phyloP scores from a whole-genome alignment of 2,113 vertebrate species.

The Otocyon megalotis region DNA sequence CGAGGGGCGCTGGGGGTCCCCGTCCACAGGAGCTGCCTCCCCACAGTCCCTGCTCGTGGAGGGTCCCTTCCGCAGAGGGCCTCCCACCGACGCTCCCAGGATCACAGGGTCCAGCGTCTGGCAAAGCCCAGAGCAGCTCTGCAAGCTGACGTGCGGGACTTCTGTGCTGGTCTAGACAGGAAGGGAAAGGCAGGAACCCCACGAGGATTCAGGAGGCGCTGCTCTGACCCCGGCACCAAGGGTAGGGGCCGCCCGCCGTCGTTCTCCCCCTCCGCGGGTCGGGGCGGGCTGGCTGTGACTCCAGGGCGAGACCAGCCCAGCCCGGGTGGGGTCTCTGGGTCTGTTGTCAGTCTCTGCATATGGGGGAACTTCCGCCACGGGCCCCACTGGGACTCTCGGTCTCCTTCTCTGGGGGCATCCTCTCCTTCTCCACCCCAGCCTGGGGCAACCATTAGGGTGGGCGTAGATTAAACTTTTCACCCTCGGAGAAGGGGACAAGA shows the following conservation, averaged over 20 bases:
- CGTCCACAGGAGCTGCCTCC: rapidly evolving
- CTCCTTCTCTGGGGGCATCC: neutral
- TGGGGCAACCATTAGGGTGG: neutral
- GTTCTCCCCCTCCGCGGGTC: neutral
- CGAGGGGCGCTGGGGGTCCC: no score
- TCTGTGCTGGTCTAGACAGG: neutral
- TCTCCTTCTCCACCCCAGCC: neutral
- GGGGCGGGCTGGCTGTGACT: neutral
- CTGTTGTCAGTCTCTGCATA: constrained; percentile 20
- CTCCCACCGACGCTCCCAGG: rapidly evolving
- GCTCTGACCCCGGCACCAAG: no score
- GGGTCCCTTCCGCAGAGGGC: neutral
- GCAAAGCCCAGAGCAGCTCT: neutral
- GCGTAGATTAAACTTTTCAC: neutral
- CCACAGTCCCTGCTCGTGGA: rapidly evolving
- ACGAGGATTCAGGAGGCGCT: neutral
- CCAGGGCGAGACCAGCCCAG: neutral
- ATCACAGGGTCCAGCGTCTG: neutral
- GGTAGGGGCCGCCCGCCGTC: neutral
- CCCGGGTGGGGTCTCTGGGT: neutral
- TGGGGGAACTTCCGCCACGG: neutral
- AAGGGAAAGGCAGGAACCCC: neutral
- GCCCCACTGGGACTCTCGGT: neutral
- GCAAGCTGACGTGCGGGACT: neutral
- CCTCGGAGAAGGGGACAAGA: neutral